Percentiles rank a stretch among this genome's conserved stretches.
phyloP scores from a whole-genome alignment of 2,888 invertebrate species.

The Nectonema munidae region DNA sequence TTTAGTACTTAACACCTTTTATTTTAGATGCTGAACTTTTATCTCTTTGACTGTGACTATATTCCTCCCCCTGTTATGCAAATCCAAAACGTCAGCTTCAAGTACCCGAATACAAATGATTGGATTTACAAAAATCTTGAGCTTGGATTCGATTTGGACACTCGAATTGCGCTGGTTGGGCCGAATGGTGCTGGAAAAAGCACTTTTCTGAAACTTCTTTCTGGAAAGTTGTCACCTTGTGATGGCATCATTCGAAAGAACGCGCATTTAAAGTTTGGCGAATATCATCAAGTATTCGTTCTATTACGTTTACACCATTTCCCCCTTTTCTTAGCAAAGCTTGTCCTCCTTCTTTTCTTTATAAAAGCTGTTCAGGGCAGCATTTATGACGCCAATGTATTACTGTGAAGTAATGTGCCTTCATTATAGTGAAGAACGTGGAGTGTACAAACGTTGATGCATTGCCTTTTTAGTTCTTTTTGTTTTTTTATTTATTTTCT shows the following conservation, averaged over 20 bases:
- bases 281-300: slow-evolving; percentile 48
- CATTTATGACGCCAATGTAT: slow-evolving; percentile 9
- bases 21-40: slow-evolving; percentile 42
- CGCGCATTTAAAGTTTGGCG: slow-evolving; percentile 74
- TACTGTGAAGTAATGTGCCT: too few species aligned
- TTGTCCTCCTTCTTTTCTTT: slow-evolving; percentile 1
- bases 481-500: too few species aligned
- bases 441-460: too few species aligned
- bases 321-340: slow-evolving; percentile 2
- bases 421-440: too few species aligned
- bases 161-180: slow-evolving; percentile 58
- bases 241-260: slow-evolving; percentile 91
- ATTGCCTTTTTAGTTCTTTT: too few species aligned
- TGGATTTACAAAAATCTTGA: slow-evolving; percentile 84
- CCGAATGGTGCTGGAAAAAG: slow-evolving; percentile 98
- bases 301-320: not conserved
- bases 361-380: too few species aligned
- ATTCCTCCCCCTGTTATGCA: slow-evolving; percentile 96
- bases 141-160: slow-evolving; percentile 92
- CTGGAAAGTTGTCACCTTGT: slow-evolving; percentile 63
- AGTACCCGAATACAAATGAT: slow-evolving; percentile 59
- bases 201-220: slow-evolving; percentile 67
- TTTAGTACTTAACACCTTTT: not conserved
- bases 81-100: slow-evolving; percentile 90
- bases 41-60: slow-evolving; percentile 69